Evolutionary conservation across 2,113 vertebrate genomes (phyloP).

Genomic region (Carlito syrichta): DNA sequence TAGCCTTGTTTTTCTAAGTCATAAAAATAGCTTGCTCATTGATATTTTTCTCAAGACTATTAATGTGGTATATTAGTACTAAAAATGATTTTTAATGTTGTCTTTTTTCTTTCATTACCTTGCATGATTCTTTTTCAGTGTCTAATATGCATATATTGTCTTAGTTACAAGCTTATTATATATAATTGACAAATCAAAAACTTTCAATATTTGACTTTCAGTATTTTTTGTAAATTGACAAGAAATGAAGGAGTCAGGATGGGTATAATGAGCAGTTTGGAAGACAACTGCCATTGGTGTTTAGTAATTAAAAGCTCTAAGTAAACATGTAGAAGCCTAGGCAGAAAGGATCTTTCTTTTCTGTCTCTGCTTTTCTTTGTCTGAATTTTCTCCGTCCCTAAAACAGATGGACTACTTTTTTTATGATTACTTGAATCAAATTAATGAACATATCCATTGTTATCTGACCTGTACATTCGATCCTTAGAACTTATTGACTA

Average conservation of each 20-base stretch:
- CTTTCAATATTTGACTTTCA: neutral
- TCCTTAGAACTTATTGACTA: neutral
- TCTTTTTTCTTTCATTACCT: neutral
- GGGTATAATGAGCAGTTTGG: neutral
- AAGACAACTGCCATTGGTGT: too few species aligned
- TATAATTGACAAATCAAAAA: neutral
- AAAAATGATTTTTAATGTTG: neutral
- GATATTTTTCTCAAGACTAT: neutral
- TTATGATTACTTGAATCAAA: neutral
- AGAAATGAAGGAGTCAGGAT: neutral
- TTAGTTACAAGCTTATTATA: neutral
- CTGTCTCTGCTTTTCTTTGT: neutral
- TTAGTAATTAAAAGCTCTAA: neutral
- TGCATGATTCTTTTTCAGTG: neutral
- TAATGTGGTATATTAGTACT: neutral
- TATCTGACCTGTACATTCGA: neutral
- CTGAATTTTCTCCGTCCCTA: neutral
- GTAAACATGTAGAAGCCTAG: fast-evolving
- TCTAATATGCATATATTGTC: neutral
- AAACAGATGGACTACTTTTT: neutral
- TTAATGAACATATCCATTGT: neutral
- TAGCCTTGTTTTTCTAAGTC: neutral
- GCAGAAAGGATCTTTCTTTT: neutral
- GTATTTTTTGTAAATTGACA: neutral
- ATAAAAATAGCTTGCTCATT: neutral